phyloP scores from a whole-genome alignment of 2,113 vertebrate genomes.

The Piprites chloris region DNA sequence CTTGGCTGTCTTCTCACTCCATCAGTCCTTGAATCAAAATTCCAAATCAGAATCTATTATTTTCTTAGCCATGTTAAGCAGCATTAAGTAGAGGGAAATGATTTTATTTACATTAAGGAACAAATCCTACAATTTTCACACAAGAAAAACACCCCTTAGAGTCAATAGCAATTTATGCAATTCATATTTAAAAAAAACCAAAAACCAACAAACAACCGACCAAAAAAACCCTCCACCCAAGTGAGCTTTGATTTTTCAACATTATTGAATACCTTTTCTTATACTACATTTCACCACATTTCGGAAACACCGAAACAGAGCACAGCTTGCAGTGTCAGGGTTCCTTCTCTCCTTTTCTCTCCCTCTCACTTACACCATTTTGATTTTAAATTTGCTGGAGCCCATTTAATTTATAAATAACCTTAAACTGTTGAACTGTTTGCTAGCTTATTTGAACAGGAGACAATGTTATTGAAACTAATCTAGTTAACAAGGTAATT shows the following conservation, averaged over 20 bases:
- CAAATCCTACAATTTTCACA: background rate
- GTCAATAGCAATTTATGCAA: background rate
- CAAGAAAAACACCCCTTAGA: background rate
- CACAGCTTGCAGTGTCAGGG: background rate
- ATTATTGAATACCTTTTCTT: background rate
- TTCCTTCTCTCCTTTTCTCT: background rate
- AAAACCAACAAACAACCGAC: background rate
- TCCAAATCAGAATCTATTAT: constrained; percentile 33
- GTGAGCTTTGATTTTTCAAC: background rate
- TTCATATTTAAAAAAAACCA: background rate
- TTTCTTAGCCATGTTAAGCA: constrained; percentile 9
- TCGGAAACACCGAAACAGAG: background rate
- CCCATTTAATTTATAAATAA: constrained; percentile 17
- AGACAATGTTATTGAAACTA: constrained; percentile 3
- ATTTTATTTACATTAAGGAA: constrained; percentile 19
- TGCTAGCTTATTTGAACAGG: background rate
- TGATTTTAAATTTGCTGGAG: constrained; percentile 8
- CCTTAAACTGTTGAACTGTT: background rate
- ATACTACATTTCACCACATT: background rate
- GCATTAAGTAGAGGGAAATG: background rate
- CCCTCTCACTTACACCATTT: background rate
- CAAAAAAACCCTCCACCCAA: background rate
- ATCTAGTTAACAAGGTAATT: constrained; percentile 39
- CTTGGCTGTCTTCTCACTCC: constrained; percentile 5
- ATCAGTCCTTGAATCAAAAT: constrained; percentile 28